These are phyloP conservation scores for Sitobion miscanthi DNA, from an alignment of 1,140 invertebrate genomes.

Conservation along the genomic window DNA sequence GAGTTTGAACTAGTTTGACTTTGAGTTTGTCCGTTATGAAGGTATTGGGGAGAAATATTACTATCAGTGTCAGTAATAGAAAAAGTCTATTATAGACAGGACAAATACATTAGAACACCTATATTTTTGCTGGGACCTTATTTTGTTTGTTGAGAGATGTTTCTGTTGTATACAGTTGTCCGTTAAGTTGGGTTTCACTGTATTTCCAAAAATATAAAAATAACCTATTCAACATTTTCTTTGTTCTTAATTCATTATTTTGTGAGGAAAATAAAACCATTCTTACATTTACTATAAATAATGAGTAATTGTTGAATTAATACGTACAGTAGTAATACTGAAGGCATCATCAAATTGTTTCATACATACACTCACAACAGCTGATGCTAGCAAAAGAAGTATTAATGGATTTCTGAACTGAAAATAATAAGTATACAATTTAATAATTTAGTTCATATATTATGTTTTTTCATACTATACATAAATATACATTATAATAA, in stretches of 20 bases:
- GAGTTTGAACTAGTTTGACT: too few species aligned
- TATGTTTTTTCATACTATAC: background rate
- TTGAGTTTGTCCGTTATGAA: too few species aligned
- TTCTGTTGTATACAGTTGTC: too few species aligned
- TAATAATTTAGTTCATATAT: background rate
- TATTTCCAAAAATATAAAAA: background rate
- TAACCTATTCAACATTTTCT: background rate
- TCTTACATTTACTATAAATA: background rate
- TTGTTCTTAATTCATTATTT: background rate
- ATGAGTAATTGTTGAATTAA: constrained; percentile 59
- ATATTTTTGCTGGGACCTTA: too few species aligned
- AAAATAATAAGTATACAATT: constrained; percentile 60
- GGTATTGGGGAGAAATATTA: too few species aligned
- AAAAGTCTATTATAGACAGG: too few species aligned
- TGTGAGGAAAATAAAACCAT: background rate
- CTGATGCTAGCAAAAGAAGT: constrained; percentile 90
- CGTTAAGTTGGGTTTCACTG: too few species aligned
- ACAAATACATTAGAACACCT: too few species aligned
- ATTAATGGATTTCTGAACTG: constrained; percentile 98
- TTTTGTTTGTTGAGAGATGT: too few species aligned
- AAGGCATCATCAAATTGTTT: constrained; percentile 97
- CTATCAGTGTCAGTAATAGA: too few species aligned
- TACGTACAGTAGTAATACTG: constrained; percentile 94
- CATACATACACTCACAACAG: constrained; percentile 95
- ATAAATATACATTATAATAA: background rate